Evolutionary conservation across 2,797 vertebrate species (phyloP).

Genomic region (Chaunax sp.): DNA sequence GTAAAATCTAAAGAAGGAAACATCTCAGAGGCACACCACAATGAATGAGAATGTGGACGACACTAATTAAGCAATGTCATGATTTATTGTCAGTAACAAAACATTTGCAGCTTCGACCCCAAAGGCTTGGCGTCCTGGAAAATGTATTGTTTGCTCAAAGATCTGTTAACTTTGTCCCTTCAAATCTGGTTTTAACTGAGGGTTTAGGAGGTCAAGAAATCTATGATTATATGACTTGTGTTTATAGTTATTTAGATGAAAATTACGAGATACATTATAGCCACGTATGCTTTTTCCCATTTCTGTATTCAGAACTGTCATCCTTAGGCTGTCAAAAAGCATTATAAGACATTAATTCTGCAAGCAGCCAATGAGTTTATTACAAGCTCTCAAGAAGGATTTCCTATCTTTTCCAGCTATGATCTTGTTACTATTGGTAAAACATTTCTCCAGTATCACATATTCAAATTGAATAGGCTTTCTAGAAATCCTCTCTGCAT

Average conservation of each 20-base stretch:
- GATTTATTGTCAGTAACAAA: constrained; percentile 76
- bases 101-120: constrained; percentile 67
- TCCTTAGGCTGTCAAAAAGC: constrained; percentile 21
- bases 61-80: constrained; percentile 76
- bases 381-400: constrained; percentile 17
- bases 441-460: constrained; percentile 31
- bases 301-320: constrained; percentile 30
- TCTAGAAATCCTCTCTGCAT: constrained; percentile 59
- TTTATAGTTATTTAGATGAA: constrained; percentile 49
- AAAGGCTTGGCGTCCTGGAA: constrained; percentile 71
- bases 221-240: constrained; percentile 13
- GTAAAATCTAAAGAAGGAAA: constrained; percentile 66
- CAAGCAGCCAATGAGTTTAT: constrained; percentile 10
- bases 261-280: constrained; percentile 27
- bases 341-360: constrained; percentile 28
- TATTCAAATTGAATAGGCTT: constrained; percentile 53
- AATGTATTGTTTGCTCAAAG: constrained; percentile 61
- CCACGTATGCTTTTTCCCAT: constrained; percentile 1
- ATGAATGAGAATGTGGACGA: constrained; percentile 68
- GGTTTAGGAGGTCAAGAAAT: constrained; percentile 44
- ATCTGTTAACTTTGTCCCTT: constrained; percentile 41
- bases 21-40: constrained; percentile 71
- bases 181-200: constrained; percentile 38
- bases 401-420: constrained; percentile 27
- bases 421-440: constrained; percentile 14